Conservation (phyloP, 2,797 vertebrate genomes). For the Schizothorax lantsangensis region DNA sequence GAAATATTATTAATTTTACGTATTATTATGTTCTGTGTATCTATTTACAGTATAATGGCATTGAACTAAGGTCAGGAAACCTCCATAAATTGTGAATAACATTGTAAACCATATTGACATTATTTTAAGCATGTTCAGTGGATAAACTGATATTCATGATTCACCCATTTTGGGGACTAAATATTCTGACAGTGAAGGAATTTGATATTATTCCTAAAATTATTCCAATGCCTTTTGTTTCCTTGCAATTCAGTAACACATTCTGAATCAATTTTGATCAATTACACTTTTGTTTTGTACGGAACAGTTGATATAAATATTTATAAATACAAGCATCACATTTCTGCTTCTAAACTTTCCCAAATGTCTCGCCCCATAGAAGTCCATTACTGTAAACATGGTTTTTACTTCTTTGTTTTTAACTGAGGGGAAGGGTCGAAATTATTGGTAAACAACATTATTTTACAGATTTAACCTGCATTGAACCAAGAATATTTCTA, state of each 20-base stretch:
- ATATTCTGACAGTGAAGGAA: slow-evolving; percentile 5
- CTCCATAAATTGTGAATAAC: slow-evolving; percentile 59
- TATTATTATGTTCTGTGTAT: not conserved
- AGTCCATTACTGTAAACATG: not conserved
- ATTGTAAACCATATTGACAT: slow-evolving; percentile 50
- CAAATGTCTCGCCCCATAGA: not conserved
- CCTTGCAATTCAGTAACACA: not conserved
- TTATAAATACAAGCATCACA: not conserved
- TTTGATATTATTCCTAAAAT: not conserved
- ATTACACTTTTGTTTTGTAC: not conserved
- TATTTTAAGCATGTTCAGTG: slow-evolving; percentile 27
- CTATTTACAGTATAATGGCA: not conserved
- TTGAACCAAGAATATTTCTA: not conserved
- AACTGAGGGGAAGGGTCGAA: not conserved
- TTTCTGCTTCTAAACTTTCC: not conserved
- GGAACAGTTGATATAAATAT: not conserved
- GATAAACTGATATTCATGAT: slow-evolving; percentile 6
- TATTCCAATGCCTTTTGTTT: not conserved
- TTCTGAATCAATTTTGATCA: not conserved
- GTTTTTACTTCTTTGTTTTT: not conserved
- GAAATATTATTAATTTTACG: not conserved
- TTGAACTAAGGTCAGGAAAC: slow-evolving; percentile 57
- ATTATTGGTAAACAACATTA: not conserved
- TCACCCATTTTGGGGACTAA: not conserved
- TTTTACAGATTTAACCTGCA: not conserved